These are phyloP conservation scores for Stercorarius parasiticus DNA, from an alignment of 2,113 vertebrate genomes.

Conservation along the genomic window DNA sequence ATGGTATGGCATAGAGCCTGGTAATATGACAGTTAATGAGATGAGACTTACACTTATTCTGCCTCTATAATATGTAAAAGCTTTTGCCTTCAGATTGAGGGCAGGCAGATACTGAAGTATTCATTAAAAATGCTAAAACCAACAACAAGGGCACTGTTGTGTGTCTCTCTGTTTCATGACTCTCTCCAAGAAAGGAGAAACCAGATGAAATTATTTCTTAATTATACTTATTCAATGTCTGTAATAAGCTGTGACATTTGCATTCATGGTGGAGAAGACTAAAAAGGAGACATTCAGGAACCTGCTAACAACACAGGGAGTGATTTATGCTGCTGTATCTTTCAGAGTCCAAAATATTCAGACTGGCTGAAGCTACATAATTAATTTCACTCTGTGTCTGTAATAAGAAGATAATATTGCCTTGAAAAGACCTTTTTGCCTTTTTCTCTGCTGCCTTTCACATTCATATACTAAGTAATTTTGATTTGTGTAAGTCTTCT, in stretches of 20 bases:
- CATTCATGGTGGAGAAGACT: neutral
- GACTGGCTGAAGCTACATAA: neutral
- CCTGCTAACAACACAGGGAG: neutral
- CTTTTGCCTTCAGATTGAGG: constrained; percentile 61
- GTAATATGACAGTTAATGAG: constrained; percentile 76
- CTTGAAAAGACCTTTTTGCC: constrained; percentile 3
- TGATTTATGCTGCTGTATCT: neutral
- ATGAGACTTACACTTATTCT: constrained; percentile 69
- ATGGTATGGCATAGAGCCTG: constrained; percentile 67
- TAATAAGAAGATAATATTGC: neutral
- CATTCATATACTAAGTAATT: neutral
- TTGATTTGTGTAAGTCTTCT: neutral
- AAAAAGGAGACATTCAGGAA: constrained; percentile 8
- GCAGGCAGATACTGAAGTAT: constrained; percentile 25
- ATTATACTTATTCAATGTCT: constrained; percentile 41
- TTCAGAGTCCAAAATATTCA: constrained; percentile 8
- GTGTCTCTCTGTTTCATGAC: constrained; percentile 14
- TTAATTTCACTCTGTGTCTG: neutral
- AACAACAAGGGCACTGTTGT: constrained; percentile 21
- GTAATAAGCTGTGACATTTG: constrained; percentile 43
- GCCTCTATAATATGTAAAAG: constrained; percentile 64
- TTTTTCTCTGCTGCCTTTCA: neutral
- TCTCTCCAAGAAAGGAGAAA: constrained; percentile 34
- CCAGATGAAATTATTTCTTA: constrained; percentile 50
- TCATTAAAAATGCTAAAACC: constrained; percentile 47